Base-by-base conservation (phyloP, 2,113 vertebrate genomes). In the Aythya baeri region DNA sequence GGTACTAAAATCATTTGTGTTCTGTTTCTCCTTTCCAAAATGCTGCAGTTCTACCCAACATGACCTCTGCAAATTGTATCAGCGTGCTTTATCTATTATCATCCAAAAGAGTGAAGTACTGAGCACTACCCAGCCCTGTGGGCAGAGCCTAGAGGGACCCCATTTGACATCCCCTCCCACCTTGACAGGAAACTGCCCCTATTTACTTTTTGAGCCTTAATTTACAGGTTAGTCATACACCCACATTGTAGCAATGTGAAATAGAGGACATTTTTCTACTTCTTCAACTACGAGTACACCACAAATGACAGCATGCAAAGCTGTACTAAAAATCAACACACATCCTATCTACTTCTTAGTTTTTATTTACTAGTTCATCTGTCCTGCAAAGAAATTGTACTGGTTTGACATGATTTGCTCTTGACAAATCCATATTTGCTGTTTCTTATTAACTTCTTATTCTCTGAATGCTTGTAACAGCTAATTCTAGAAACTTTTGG, bases 371-470 rank as follows among this genome's bases (percentile, higher is more conserved):
- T 68, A 83, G 50, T 22, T 87, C 81, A 73, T 62, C 63, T 38
- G 17, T 41, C 38, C 84, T 50, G 67, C 55, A 59, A 76, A 71
- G 55, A 83, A 93, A 95, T 44, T 29, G 59, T 26, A 63, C 31
- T 63, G 71, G n/a, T 85, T 91, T 89, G 82, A 88, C n/a, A 5
- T 55, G 63, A 88, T 91, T 91, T 88, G 87, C 63, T 96, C 75
- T 93, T 95, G 78, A 94, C 59, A 96, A 95, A 93, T 95, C 87
- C 86, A 23, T 83, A 86, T 93, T 94, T 73, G 91, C 95, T 97
- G 94, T 95, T 96, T 97, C 89, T 85, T 91, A 92, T 96, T 95
- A 96, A 91, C 71, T 95, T 89, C 67, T 91, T 93, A 91, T 94
- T 95, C 93, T 96, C 94, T 67, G 63, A 95, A 89, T 88, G 89